Evolutionary conservation across 2,888 invertebrate species (phyloP), one percentile per base, ranked within the genome.

Genomic region (Nasonia oneida): DNA sequence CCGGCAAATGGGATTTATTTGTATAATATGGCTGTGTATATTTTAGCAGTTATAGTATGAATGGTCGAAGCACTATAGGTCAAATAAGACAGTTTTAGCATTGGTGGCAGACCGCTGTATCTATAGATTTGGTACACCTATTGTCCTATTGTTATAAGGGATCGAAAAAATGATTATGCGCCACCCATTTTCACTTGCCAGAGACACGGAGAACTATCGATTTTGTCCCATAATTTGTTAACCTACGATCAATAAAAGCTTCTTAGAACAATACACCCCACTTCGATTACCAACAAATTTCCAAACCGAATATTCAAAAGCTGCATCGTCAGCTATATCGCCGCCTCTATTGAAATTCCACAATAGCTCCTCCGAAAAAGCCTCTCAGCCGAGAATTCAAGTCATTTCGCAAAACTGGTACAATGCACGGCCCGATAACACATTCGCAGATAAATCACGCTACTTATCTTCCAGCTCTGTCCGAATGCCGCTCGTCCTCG

Each of bases 391-490:
- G n/a, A 61, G 57, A 61, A 61, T 61, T 61, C 57, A n/a, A 61
- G 1, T 33, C n/a, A 67, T 33, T 67, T 67, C 29, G 67, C 29
- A 67, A 67, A 67, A 67, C 29, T 67, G 29, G 67, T 14, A 67
- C 67, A 67, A 67, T 67, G 33, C 67, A 29, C 67, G 33, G 14
- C 29, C 12, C 67, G 67, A 67, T 67, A 67, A 29, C 33, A 29
- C 3, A 47, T 10, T 6, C 73, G 39, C 6, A 12, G 73, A 73
- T 73, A 73, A 73, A 73, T 42, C 73, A 42, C 73, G 42, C 73
- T 39, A 42, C 73, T 73, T 73, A 73, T 42, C 73, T 73, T 14
- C 73, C 14, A 33, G 33, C 29, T 5, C 15, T n/a, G 67, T 67
- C 33, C 29, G 29, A 29, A 33, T 33, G 29, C 70, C 14, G 12